Evolutionary conservation across 2,113 vertebrate genomes (phyloP), one percentile per base, ranked within the genome.

Genomic region (Microcebus jonahi): DNA sequence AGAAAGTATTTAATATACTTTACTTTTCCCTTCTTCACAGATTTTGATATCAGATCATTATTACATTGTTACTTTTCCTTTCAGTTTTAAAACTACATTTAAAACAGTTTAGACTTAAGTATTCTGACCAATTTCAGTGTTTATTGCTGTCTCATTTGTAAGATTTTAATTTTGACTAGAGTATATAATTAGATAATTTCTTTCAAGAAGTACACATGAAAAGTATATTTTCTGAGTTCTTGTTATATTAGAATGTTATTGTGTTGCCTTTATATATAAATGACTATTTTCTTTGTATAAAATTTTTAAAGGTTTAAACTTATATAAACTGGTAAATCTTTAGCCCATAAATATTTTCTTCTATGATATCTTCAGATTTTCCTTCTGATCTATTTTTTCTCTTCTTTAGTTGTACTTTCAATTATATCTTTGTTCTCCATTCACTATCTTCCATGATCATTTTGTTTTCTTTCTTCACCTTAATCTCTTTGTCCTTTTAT

Each of bases 31-130:
- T 77, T 55, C 34, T 68, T 50, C 36, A 80, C 31, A 71, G 59
- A 68, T 70, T 91, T 96, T 79, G 36, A 73, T 83, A 53, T n/a
- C 48, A 34, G 31, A 91, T 84, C 65, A 83, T 90, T 84, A 71
- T 65, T 82, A 86, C 6, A 42, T 34, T 71, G 70, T 50, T 93
- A 63, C 17, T 97, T 97, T 88, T 71, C 81, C 80, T 93, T 95
- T 96, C 79, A 39, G 23, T 95, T 77, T 90, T 87, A 90, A 92
- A 96, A 59, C 20, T 82, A 87, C 21, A 65, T 84, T 85, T 95
- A 80, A 85, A 73, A 80, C 27, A 82, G 31, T 29, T 94, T 82
- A 91, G 53, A 77, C 21, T 71, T 89, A 67, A 71, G 12, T 88
- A n/a, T 91, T 95, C 86, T 92, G 50, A 88, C 70, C 10, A 25